Percentiles rank a stretch among this genome's conserved stretches.
phyloP scores from a whole-genome alignment of 2,113 vertebrate genomes.

The Gobius niger region DNA sequence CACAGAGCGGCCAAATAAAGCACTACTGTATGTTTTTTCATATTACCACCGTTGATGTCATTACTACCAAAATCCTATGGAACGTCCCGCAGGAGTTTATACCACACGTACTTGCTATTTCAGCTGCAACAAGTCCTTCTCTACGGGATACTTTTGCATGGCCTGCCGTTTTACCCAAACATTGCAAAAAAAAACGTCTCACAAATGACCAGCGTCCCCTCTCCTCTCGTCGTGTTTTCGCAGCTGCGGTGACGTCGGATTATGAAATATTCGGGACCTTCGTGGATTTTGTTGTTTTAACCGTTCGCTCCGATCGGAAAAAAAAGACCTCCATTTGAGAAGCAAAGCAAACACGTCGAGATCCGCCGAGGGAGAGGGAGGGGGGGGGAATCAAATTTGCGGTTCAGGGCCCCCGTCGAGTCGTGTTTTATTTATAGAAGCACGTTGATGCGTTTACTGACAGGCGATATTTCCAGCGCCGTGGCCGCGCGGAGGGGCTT shows the following conservation, averaged over 20 bases:
- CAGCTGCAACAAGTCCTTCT: constrained; percentile 17
- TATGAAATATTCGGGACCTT: constrained; percentile 71
- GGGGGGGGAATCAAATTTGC: constrained; percentile 33
- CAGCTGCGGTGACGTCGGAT: constrained; percentile 75
- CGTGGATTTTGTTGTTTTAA: constrained; percentile 68
- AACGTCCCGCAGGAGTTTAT: background rate
- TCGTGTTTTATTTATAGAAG: constrained; percentile 59
- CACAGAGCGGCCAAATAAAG: too few species aligned
- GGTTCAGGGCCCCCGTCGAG: constrained; percentile 10
- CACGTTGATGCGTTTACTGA: constrained; percentile 53
- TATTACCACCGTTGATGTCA: background rate
- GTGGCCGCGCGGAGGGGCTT: constrained; percentile 17
- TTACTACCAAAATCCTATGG: background rate
- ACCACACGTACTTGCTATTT: constrained; percentile 3
- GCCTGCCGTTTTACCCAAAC: constrained; percentile 23
- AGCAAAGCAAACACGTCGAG: constrained; percentile 65
- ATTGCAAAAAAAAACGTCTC: background rate
- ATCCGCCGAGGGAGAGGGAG: constrained; percentile 47
- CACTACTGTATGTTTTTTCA: background rate
- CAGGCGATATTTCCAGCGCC: constrained; percentile 49
- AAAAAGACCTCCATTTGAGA: constrained; percentile 58
- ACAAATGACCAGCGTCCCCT: constrained; percentile 16
- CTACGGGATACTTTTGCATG: constrained; percentile 28
- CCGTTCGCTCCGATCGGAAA: constrained; percentile 46
- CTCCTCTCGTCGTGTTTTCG: constrained; percentile 64